Conservation (phyloP, 2,797 vertebrate genomes). For the Gymnothorax javanicus region DNA sequence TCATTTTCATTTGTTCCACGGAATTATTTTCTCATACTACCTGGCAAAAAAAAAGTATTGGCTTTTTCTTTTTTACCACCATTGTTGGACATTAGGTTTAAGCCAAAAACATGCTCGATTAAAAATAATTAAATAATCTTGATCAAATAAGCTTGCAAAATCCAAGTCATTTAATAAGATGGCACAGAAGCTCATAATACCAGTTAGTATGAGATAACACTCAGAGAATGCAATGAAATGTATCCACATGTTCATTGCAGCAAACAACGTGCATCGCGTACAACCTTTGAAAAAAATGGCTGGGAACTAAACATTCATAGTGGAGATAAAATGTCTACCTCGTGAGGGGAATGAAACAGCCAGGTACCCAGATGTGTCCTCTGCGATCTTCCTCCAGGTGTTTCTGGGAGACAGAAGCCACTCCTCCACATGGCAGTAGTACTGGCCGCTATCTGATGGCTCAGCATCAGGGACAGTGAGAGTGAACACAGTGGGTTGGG, state of each 20-base stretch:
- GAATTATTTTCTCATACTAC: too few relatives aligned
- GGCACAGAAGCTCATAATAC: not conserved
- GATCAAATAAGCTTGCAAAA: not conserved
- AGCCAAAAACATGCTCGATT: not conserved
- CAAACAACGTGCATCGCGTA: not conserved
- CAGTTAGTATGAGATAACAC: not conserved
- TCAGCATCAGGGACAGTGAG: conserved; percentile 48
- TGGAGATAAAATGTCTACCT: conserved; percentile 61
- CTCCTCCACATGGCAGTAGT: conserved; percentile 79
- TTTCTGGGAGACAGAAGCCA: conserved; percentile 67
- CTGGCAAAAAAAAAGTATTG: too few relatives aligned
- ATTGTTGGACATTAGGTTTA: not conserved
- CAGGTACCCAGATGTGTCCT: conserved; percentile 65
- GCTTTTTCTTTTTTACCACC: too few relatives aligned
- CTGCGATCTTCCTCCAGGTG: conserved; percentile 67
- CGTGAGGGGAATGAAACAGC: conserved; percentile 59
- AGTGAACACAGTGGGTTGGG: conserved; percentile 48
- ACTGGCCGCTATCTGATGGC: conserved; percentile 65
- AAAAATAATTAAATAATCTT: not conserved
- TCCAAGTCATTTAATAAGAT: not conserved
- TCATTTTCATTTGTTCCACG: too few relatives aligned
- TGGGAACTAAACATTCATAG: not conserved
- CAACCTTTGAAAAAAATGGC: not conserved
- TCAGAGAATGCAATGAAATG: not conserved
- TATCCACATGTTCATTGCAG: not conserved